Conservation (phyloP, 2,797 vertebrate genomes). For the Scomberomorus guttatus region DNA sequence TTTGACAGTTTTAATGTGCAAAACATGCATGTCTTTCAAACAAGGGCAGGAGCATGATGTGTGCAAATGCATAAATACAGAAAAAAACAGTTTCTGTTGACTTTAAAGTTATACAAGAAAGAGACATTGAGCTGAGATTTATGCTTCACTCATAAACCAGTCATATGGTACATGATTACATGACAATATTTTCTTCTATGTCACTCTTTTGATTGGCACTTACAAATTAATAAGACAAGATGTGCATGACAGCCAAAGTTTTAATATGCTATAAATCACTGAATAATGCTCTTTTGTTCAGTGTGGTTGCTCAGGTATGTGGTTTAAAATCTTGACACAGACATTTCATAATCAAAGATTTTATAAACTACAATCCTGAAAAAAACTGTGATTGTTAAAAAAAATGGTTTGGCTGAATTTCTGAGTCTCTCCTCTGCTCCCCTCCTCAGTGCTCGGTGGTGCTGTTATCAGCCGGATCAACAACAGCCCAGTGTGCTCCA, state of each 20-base stretch:
- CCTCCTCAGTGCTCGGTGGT: not conserved
- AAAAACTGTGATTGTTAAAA: too few species aligned
- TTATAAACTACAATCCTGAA: not conserved
- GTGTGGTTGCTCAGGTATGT: not conserved
- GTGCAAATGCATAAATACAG: too few species aligned
- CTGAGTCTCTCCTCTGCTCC: not conserved
- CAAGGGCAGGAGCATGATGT: too few species aligned
- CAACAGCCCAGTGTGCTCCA: constrained; percentile 47
- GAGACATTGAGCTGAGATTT: not conserved
- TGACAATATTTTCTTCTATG: not conserved
- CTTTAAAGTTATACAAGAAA: too few species aligned
- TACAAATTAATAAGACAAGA: too few species aligned
- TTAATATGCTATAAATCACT: not conserved
- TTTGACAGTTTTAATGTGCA: too few species aligned
- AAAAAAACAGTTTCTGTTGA: too few species aligned
- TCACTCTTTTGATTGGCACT: too few species aligned
- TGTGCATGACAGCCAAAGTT: not conserved
- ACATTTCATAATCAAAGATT: not conserved
- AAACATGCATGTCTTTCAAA: too few species aligned
- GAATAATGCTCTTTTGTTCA: not conserved
- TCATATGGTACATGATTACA: not conserved
- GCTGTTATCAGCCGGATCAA: accelerated
- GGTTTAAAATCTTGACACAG: not conserved
- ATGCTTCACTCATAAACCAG: not conserved
- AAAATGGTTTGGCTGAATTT: not conserved